These are phyloP conservation scores for Entelurus aequoreus DNA, from an alignment of 2,113 vertebrate species.

Conservation along the genomic window DNA sequence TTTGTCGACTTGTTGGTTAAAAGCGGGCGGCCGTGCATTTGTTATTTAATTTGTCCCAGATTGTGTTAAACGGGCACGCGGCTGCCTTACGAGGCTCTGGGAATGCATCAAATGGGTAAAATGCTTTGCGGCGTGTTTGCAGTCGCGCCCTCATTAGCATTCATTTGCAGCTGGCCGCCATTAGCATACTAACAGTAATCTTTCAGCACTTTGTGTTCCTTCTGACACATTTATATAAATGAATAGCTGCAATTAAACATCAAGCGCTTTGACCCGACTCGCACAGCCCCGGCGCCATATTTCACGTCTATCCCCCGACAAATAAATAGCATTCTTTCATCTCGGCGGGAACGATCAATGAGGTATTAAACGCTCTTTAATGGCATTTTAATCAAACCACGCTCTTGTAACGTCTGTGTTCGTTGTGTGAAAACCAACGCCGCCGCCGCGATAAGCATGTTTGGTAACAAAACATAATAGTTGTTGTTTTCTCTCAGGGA, in stretches of 20 bases:
- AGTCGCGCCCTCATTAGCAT: slow-evolving; percentile 38
- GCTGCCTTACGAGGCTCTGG: not conserved
- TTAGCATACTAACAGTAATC: slow-evolving; percentile 36
- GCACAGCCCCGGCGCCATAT: slow-evolving; percentile 13
- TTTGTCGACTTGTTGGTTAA: not conserved
- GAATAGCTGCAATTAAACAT: slow-evolving; percentile 54
- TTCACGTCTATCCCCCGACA: too few species aligned
- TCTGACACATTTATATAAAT: slow-evolving; percentile 54
- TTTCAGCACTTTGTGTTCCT: slow-evolving; percentile 37
- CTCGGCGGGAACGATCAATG: too few species aligned
- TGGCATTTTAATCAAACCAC: too few species aligned
- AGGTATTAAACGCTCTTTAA: too few species aligned
- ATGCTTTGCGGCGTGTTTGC: slow-evolving; percentile 20
- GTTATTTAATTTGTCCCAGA: not conserved
- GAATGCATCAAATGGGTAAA: slow-evolving; percentile 11
- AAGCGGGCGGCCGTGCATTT: not conserved
- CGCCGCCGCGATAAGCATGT: too few species aligned
- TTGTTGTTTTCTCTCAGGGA: slow-evolving; percentile 17
- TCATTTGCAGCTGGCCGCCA: slow-evolving; percentile 26
- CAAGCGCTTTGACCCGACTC: slow-evolving; percentile 36
- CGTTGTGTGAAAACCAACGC: too few species aligned
- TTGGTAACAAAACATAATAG: slow-evolving; percentile 1
- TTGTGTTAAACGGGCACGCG: too few species aligned
- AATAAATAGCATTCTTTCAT: too few species aligned
- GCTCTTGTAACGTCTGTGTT: too few species aligned